phyloP scores from a whole-genome alignment of 2,113 vertebrate species.

The Notechis scutatus region DNA sequence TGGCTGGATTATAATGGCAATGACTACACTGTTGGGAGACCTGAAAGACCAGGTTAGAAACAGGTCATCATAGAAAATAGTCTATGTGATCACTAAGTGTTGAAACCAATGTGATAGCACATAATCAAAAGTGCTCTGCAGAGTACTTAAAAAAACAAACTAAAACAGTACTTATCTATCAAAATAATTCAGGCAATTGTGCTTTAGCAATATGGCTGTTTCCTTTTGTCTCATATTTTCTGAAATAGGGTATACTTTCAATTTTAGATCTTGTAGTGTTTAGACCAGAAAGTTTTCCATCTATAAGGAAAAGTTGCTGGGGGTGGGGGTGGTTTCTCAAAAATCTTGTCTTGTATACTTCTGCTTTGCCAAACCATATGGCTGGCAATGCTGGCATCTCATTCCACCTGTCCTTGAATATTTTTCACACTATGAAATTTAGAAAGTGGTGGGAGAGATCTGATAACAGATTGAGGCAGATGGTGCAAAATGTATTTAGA shows the following conservation, averaged over 20 bases:
- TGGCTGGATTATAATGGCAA: neutral
- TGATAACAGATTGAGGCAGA: conserved; percentile 43
- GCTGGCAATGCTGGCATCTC: rapidly evolving
- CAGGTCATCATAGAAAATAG: neutral
- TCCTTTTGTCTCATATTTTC: neutral
- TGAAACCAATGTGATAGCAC: neutral
- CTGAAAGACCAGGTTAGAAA: neutral
- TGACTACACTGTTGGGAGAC: neutral
- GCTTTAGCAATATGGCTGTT: neutral
- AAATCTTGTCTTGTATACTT: conserved; percentile 18
- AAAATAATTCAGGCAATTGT: neutral
- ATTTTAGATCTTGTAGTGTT: neutral
- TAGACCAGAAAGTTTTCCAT: conserved; percentile 5
- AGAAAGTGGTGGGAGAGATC: neutral
- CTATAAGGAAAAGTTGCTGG: neutral
- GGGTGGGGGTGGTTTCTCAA: neutral
- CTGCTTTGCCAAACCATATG: neutral
- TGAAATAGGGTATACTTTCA: neutral
- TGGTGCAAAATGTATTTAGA: conserved; percentile 27
- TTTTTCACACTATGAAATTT: conserved; percentile 6
- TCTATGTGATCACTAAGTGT: neutral
- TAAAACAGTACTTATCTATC: neutral
- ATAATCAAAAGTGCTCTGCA: neutral
- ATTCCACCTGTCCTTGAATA: neutral
- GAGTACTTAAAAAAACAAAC: neutral